Evolutionary conservation across 1,140 invertebrate species (phyloP), one percentile per base, ranked within the genome.

Genomic region (Hyles euphorbiae): DNA sequence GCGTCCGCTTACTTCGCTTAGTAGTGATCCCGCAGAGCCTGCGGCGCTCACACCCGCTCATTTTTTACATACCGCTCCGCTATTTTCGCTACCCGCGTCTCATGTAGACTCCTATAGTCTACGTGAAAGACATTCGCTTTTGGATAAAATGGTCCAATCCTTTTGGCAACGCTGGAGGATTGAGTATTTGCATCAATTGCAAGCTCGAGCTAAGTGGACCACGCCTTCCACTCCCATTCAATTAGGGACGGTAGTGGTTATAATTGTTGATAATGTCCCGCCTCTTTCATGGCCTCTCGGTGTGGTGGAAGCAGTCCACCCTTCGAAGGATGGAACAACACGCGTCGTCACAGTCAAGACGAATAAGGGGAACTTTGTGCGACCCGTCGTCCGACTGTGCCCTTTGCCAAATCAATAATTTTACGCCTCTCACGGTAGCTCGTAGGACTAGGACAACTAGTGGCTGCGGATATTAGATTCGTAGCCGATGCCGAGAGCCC

Each of bases 1-100:
- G 2, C 40, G 80, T 3, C 78, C 80, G 3, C 60, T 83, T 22
- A 65, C 57, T 4, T 59, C 57, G 11, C 44, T 72, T 8, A 59
- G 63, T 32, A 34, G 55, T 11, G 67, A 69, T 52, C 70, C 74
- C n/a, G 54, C 71, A 12, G 77, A 83, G 50, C 56, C 67, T 46
- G n/a, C 36, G 7, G 61, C 70, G 5, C 46, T 83, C 5, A 82
- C 77, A 5, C 77, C 81, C 32, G 65, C 70, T 6, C 81, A 86
- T 61, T 82, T 86, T 62, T 55, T 83, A 9, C 64, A 75, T 7
- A 73, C 68, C 6, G 52, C 61, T 10, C 62, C 76, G 65, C 44
- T 83, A 3, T 33, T 12, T 34, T 58, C 46, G 9, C 36, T 60
- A 36, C 67, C 68, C 55, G 66, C 70, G 5, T 67, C 73, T 50